Conservation (phyloP, 2,797 vertebrate species). For the Pterois miles region DNA sequence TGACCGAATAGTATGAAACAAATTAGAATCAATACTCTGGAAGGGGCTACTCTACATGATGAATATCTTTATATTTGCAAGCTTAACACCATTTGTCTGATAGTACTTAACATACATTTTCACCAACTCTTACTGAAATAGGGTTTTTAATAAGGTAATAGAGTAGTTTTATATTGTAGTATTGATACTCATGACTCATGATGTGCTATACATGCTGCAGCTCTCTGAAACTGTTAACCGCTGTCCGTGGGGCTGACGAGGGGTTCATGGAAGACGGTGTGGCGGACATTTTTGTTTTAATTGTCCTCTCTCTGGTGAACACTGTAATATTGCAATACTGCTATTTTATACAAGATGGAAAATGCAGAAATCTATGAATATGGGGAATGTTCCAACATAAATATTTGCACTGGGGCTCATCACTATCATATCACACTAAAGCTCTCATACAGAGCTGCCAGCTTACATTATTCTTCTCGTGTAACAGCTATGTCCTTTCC, state of each 20-base stretch:
- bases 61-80: too few species aligned
- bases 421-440: background rate
- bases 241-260: background rate
- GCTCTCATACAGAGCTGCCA: background rate
- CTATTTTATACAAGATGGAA: background rate
- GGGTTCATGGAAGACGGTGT: background rate
- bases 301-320: background rate
- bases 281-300: background rate
- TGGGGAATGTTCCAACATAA: background rate
- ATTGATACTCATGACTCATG: too few species aligned
- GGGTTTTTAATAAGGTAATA: too few species aligned
- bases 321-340: background rate
- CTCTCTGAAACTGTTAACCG: too few species aligned
- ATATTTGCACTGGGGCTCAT: background rate
- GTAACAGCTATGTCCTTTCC: background rate
- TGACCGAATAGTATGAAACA: background rate
- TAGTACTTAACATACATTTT: too few species aligned
- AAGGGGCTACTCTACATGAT: too few species aligned
- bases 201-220: too few species aligned
- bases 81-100: too few species aligned
- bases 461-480: background rate
- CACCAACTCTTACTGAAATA: too few species aligned
- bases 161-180: too few species aligned
- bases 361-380: background rate
- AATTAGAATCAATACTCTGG: too few species aligned